Evolutionary conservation across 2,113 vertebrate genomes (phyloP), one percentile per base, ranked within the genome.

Genomic region (Cardinalis cardinalis): DNA sequence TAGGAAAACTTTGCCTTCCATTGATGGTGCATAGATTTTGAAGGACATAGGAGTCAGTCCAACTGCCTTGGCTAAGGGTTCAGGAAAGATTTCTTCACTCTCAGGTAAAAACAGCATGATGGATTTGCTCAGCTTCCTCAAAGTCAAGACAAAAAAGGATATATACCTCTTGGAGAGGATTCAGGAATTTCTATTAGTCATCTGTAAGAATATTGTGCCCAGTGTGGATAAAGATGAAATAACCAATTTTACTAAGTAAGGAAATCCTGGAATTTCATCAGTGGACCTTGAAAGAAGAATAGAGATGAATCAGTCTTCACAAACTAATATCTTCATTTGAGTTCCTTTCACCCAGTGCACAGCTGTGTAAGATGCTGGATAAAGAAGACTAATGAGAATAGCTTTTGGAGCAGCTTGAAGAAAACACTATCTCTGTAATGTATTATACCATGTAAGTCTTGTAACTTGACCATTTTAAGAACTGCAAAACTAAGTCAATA

Each of bases 401-500:
- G 34, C 18, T 87, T 89, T 75, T 58, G 58, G 53, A 84, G 18
- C 17, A 82, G 29, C 49, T 46, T 69, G 48, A 79, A 89, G 66
- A 92, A 38, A 87, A 58, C 8, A 4, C 8, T 58, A 4, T 18
- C 29, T 72, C 74, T 58, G 20, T 49, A 44, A 76, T 20, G 18
- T 29, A 46, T 78, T 87, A 24, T 32, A 61, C 3, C 1, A 63
- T 29, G 5, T 21, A 77, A 90, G 36, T 38, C 71, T 43, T 53
- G 78, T 25, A 87, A 94, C 29, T 56, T 78, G 41, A 55, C 14
- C 38, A 24, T 76, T 92, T 93, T 58, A 83, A 87, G 24, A 24
- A 49, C 74, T 92, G 68, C 51, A 85, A 87, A 91, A 92, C 76
- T 59, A 64, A 73, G 29, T 79, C 88, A 89, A 63, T 83, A 63